phyloP scores from a whole-genome alignment of 2,113 vertebrate species.

The Orycteropus afer region DNA sequence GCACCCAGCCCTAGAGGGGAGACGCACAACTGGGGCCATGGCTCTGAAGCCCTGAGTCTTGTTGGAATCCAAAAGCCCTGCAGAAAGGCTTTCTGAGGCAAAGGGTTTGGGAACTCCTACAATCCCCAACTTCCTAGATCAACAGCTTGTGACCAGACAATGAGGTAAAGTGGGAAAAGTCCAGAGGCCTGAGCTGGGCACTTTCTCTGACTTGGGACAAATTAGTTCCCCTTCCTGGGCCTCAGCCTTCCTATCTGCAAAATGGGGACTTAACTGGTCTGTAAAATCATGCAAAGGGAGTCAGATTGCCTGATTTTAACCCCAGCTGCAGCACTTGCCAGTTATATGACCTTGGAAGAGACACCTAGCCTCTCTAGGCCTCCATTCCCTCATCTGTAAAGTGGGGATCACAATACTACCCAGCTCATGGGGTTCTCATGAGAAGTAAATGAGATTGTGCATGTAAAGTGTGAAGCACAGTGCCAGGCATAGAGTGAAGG shows the following conservation, averaged over 20 bases:
- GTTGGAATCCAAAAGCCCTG: constrained; percentile 29
- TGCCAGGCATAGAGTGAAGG: not conserved
- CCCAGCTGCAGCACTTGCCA: not conserved
- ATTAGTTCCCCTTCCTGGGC: not conserved
- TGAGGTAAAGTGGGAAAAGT: not conserved
- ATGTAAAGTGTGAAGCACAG: not conserved
- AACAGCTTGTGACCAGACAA: not conserved
- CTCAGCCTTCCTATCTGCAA: not conserved
- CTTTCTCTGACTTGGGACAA: not conserved
- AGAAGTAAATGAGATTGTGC: not conserved
- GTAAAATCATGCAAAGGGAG: not conserved
- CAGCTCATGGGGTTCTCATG: not conserved
- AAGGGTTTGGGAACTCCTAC: not conserved
- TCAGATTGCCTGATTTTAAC: not conserved
- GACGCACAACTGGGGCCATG: not conserved
- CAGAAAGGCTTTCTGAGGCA: not conserved
- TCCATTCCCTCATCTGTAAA: constrained; percentile 37
- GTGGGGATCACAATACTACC: constrained; percentile 1
- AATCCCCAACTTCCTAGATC: not conserved
- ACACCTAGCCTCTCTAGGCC: not conserved
- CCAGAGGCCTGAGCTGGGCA: not conserved
- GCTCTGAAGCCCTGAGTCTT: constrained; percentile 15
- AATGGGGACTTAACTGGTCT: not conserved
- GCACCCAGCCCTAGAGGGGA: constrained; percentile 70
- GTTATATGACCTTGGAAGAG: not conserved